A percentile compares a stretch with the other conserved stretches of the same genome.
phyloP scores from a whole-genome alignment of 2,888 invertebrate species.

The Drosophila formosana region DNA sequence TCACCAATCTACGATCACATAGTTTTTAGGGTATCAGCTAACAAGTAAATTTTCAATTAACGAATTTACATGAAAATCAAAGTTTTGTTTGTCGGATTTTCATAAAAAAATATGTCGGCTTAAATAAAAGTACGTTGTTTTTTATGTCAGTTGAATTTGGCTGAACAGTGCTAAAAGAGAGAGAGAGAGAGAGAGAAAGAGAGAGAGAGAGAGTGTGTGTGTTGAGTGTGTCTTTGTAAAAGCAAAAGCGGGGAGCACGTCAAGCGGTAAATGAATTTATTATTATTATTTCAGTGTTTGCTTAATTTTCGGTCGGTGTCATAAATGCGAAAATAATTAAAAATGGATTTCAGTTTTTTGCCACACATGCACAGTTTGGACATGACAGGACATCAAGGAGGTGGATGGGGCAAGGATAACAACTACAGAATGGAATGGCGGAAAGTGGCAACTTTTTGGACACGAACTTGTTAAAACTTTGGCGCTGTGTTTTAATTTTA shows the following conservation, averaged over 20 bases:
- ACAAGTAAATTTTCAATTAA: neutral
- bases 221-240: too few relatives aligned
- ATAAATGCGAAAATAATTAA: constrained; percentile 63
- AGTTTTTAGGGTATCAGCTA: neutral
- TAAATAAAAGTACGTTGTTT: neutral
- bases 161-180: neutral
- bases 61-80: neutral
- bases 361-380: constrained; percentile 42
- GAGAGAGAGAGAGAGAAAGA: neutral
- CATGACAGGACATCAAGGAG: constrained; percentile 14
- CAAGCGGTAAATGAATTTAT: constrained; percentile 44
- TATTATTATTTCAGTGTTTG: constrained; percentile 34
- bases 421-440: constrained; percentile 35
- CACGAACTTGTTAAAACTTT: constrained; percentile 63
- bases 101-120: neutral
- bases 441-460: constrained; percentile 58
- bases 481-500: constrained; percentile 51
- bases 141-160: neutral
- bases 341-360: constrained; percentile 57
- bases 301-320: constrained; percentile 41
- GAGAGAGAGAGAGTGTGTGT: neutral
- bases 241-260: constrained; percentile 22
- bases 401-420: constrained; percentile 6
- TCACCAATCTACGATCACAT: too few relatives aligned
- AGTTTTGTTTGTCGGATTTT: neutral